Base-by-base conservation (phyloP, 2,113 vertebrate species). In the Rhabdomys dilectus region DNA sequence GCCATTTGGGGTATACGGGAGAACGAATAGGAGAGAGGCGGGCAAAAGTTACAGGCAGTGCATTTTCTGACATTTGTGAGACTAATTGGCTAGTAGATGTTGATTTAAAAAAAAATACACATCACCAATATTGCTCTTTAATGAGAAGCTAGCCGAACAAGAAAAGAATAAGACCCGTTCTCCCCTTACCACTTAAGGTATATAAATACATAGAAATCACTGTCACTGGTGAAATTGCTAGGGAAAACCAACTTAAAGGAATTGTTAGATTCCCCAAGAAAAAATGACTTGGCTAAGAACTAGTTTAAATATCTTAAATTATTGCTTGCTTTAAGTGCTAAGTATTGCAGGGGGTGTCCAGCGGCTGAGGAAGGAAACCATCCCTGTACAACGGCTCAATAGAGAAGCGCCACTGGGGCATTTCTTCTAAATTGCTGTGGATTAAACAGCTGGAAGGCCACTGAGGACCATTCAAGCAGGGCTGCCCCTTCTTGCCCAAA, bases 361-460 rank as follows among this genome's bases (percentile, higher is more conserved):
- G 62, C 21, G 77, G 51, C 64, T 73, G 82, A 84, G 75, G 84
- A 64, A 84, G 19, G 42, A 48, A 96, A 92, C 87, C 29, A 51
- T 96, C 77, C 95, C 53, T 80, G 91, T 87, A 92, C 96, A 95
- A 97, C 88, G 97, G 91, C 92, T 97, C 97, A 98, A 96, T 93
- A 97, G 75, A 93, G 42, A 97, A 31, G n/a, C 77, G 95, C 91
- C 93, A 76, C 73, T 72, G n/a, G 85, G 72, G 96, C 86, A 91
- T 95, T 92, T 80, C 95, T 96, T 97, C 93, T 95, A 95, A 97
- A 93, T 93, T 93, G 93, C 78, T 91, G 70, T 1, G 29, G 96
- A 96, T 97, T 95, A 95, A 93, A 96, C 78, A 97, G 88, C 88
- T 95, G 82, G 96, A 97, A 73, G 62, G 84, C 31, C 85, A 91